These are phyloP conservation scores for Plagodis pulveraria DNA, from an alignment of 2,888 invertebrate species.

Conservation along the genomic window DNA sequence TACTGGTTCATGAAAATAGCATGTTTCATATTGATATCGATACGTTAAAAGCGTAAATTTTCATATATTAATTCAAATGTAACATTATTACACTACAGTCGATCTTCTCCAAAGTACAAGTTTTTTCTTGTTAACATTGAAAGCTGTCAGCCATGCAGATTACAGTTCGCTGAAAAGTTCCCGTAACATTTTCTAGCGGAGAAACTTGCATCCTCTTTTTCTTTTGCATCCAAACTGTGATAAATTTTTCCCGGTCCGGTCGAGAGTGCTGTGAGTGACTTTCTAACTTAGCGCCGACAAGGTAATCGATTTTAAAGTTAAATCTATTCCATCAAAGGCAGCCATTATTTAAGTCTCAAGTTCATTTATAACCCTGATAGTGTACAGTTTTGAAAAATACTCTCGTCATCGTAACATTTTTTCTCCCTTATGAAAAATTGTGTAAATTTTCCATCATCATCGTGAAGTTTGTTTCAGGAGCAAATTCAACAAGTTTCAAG, in stretches of 20 bases:
- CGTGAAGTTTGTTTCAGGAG: too few species aligned
- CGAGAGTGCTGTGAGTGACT: conserved; percentile 40
- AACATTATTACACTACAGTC: too few species aligned
- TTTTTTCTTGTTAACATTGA: not conserved
- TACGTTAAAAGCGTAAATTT: too few species aligned
- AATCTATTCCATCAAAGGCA: conserved; percentile 37
- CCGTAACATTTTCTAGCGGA: conserved; percentile 4
- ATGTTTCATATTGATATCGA: too few species aligned
- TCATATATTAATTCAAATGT: too few species aligned
- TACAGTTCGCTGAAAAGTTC: conserved; percentile 6
- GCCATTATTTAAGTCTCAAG: conserved; percentile 38
- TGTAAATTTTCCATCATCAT: too few species aligned
- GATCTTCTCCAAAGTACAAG: too few species aligned
- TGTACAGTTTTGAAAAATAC: too few species aligned
- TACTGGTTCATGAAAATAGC: too few species aligned
- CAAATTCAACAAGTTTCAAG: too few species aligned
- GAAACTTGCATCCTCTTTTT: conserved; percentile 30
- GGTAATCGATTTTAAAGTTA: conserved; percentile 47
- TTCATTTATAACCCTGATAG: conserved; percentile 29
- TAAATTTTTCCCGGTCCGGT: conserved; percentile 45
- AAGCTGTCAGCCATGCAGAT: conserved; percentile 2
- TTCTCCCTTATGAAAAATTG: too few species aligned
- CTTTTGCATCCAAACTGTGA: conserved; percentile 48
- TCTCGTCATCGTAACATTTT: too few species aligned
- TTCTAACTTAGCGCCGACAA: conserved; percentile 38